Evolutionary conservation across 2,113 vertebrate genomes (phyloP), one percentile per base, ranked within the genome.

Genomic region (Hemibagrus wyckioides): DNA sequence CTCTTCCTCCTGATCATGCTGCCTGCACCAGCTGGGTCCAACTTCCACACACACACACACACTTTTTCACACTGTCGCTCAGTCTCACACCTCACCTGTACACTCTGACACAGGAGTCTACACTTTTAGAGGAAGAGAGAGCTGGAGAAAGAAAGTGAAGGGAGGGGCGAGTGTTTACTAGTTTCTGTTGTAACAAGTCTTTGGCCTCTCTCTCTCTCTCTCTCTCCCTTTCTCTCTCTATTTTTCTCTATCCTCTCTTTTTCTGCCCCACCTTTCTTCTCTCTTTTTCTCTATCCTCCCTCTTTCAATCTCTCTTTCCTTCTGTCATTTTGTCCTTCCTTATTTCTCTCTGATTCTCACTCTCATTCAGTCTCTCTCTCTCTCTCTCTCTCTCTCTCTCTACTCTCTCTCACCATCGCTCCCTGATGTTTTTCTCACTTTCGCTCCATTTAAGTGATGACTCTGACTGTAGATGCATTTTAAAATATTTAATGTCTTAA

Each of bases 1-100:
- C 98, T 97, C 89, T 96, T 98, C 81, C 97, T 96, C 88, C 95
- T 95, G 93, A 97, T 95, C 97, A 99, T 99, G 88, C 79, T 92
- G 86, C 82, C 89, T 79, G 41, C 69, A 71, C 77, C 82, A 86
- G 85, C 59, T 69, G 77, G 71, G 28, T 77, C 83, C 52, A 30
- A 23, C 84, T 23, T 44, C 23, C 13, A n/a, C 86, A 57, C 52
- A 77, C 57, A 77, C 23, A 77, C 81, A 39, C 84, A 79, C 86
- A 59, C 85, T 88, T 67, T 79, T 23, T 9, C 65, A 73, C 50
- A 50, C 61, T 23, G 15, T 3, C 6, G 3, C 80, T 17, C 25
- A 5, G 57, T 63, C 28, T 75, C 21, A 0, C 54, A 41, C 56
- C 80, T 87, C 86, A 87, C 86, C 86, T 87, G 86, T 61, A 57